phyloP scores from a whole-genome alignment of 2,113 vertebrate genomes.

The Amia ocellicauda region DNA sequence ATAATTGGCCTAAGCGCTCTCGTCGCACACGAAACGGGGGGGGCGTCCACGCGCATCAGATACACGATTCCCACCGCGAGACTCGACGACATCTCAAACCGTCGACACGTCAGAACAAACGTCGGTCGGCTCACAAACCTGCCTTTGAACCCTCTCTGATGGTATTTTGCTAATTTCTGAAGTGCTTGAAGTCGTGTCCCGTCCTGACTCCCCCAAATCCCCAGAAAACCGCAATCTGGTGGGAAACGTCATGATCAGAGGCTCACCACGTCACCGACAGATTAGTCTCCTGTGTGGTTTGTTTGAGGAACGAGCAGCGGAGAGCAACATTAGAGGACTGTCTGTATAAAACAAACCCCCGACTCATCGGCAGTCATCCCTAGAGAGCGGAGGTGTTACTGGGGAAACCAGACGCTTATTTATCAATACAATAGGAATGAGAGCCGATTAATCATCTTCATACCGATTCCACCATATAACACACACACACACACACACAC shows the following conservation, averaged over 20 bases:
- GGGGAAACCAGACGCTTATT: no score
- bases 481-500: no score
- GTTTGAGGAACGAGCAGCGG: no score
- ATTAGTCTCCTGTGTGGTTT: background rate
- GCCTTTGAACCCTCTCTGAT: background rate
- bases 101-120: background rate
- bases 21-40: background rate
- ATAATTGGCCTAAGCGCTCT: conserved; percentile 11
- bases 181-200: background rate
- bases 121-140: background rate
- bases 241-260: no score
- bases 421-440: no score
- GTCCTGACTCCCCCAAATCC: background rate
- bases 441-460: no score
- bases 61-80: background rate
- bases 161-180: background rate
- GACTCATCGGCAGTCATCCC: background rate
- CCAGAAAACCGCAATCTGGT: background rate
- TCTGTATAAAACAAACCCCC: no score
- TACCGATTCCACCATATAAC: no score
- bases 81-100: background rate
- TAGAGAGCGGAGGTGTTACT: background rate
- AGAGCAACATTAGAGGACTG: no score
- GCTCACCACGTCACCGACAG: background rate
- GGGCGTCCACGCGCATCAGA: conserved; percentile 1